Evolutionary conservation across 1,140 invertebrate species (phyloP).

Genomic region (Danaus plexippus): DNA sequence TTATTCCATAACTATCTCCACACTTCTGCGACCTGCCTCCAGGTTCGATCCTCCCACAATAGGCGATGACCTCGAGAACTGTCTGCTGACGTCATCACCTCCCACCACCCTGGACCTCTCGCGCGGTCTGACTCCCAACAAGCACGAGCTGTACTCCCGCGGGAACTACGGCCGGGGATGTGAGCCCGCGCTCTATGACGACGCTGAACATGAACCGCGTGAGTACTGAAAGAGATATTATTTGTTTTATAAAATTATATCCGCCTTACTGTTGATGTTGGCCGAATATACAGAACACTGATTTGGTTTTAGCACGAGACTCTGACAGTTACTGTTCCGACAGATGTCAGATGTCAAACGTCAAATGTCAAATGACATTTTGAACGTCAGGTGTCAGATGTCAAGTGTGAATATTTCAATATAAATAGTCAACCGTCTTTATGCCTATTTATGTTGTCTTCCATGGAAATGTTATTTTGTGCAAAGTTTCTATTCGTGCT

Average conservation of each 20-base stretch:
- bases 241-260: not conserved
- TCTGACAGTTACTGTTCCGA: no score
- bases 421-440: no score
- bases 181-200: conserved; percentile 72
- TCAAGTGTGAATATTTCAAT: no score
- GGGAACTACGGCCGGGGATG: conserved; percentile 85
- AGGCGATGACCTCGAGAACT: conserved; percentile 77
- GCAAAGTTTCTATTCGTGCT: no score
- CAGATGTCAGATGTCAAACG: no score
- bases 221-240: no score
- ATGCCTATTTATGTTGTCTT: no score
- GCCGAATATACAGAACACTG: not conserved
- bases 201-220: conserved; percentile 61
- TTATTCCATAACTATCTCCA: no score
- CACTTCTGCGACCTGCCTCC: conserved; percentile 12
- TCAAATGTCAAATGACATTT: no score
- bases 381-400: no score
- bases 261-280: not conserved
- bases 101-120: conserved; percentile 76
- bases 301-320: not conserved
- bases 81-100: conserved; percentile 81
- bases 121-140: conserved; percentile 73
- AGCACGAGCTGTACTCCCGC: conserved; percentile 82
- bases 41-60: conserved; percentile 77
- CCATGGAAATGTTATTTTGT: no score